Evolutionary conservation across 2,113 vertebrate genomes (phyloP).

Genomic region (Oceanites oceanicus): DNA sequence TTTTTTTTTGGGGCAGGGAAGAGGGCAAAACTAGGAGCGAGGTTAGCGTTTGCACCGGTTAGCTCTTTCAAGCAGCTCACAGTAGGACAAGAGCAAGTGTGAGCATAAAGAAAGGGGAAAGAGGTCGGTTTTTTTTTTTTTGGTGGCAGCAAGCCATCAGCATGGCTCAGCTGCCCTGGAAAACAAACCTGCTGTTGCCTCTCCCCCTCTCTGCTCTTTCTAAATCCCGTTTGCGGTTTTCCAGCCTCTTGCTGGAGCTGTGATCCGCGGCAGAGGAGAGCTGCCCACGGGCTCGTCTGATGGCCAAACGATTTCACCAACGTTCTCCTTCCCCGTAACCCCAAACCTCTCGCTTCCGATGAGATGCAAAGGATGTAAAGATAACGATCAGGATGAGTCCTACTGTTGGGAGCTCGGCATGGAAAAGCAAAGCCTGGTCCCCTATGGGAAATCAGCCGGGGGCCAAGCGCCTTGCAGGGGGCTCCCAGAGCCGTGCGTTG

Average conservation of each 20-base stretch:
- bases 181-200: conserved; percentile 31
- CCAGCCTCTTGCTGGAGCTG: background rate
- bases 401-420: background rate
- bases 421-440: background rate
- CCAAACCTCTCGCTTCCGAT: rapidly evolving
- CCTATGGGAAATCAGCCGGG: rapidly evolving
- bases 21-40: background rate
- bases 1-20: background rate
- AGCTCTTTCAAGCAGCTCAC: background rate
- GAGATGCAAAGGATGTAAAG: background rate
- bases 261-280: background rate
- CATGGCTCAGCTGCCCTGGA: background rate
- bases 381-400: background rate
- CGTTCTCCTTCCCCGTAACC: background rate
- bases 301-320: rapidly evolving
- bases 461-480: background rate
- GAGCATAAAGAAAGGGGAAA: conserved; percentile 2
- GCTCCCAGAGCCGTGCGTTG: background rate
- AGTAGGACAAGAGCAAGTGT: background rate
- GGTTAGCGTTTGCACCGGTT: background rate
- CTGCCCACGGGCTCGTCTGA: rapidly evolving
- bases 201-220: background rate
- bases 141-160: conserved; percentile 29
- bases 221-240: background rate
- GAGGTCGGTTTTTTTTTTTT: background rate